These are phyloP conservation scores for Picathartes gymnocephalus DNA, from an alignment of 2,113 vertebrate genomes.

Conservation along the genomic window DNA sequence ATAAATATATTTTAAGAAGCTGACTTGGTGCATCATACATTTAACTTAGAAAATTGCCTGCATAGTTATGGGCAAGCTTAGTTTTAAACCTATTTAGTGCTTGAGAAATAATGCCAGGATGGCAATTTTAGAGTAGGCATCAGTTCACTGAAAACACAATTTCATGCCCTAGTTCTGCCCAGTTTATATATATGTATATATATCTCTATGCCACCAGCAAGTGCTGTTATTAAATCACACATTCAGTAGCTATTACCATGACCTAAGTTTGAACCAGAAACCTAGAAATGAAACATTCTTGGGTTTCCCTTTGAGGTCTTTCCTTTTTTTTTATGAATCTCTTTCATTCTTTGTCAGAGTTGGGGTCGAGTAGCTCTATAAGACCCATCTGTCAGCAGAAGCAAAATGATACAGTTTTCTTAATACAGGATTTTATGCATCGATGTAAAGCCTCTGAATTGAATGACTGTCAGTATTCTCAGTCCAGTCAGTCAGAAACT, in stretches of 20 bases:
- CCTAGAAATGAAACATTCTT: slow-evolving; percentile 54
- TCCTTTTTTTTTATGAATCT: background rate
- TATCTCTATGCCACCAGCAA: background rate
- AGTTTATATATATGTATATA: background rate
- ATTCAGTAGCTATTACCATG: slow-evolving; percentile 3
- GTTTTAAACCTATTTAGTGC: background rate
- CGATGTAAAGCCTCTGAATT: background rate
- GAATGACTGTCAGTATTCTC: slow-evolving; percentile 14
- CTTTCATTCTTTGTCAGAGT: slow-evolving; percentile 51
- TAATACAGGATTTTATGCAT: slow-evolving; percentile 28
- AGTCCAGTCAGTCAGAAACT: background rate
- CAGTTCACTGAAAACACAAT: background rate
- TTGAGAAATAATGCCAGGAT: background rate
- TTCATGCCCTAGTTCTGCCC: background rate
- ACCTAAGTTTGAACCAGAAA: slow-evolving; percentile 57
- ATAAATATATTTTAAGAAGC: background rate
- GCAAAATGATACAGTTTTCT: slow-evolving; percentile 51
- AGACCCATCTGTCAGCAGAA: slow-evolving; percentile 51
- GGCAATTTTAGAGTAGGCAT: background rate
- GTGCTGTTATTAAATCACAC: slow-evolving; percentile 9
- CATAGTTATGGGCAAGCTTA: background rate
- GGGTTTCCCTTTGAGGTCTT: slow-evolving; percentile 44
- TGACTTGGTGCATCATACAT: background rate
- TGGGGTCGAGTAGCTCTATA: background rate
- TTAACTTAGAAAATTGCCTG: background rate